Base-by-base conservation (phyloP, 2,113 vertebrate species). In the Notothenia rossii region DNA sequence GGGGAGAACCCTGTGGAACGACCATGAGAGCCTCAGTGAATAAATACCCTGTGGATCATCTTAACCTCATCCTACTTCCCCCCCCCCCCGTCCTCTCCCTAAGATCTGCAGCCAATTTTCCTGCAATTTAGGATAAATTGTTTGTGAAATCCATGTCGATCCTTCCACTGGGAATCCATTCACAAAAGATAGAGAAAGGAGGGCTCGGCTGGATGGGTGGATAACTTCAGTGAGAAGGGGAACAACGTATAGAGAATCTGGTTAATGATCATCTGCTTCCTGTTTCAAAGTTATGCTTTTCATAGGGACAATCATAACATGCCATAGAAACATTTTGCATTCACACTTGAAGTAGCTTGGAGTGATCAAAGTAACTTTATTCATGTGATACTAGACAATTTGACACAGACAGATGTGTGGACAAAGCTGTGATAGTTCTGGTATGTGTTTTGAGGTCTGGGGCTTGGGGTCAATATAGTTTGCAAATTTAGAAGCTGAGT, bases 41-140 rank as follows among this genome's bases (percentile, higher is more conserved):
- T 91, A 94, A 95, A 94, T 90, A 88, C 89, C 86, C 84, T 72
- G 82, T 91, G 88, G 90, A 95, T 95, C 94, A 91, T 95, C 83
- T 87, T 90, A 93, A 92, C 88, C 88, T 87, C 83, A 79, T 81
- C 89, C 67, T 77, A 48, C 82, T 75, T 55, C n/a, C 11, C 12
- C 25, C 29, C 20, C 46, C 46, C 13, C 22, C 45, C 2, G 68
- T 86, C 51, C 72, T 85, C 77, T 72, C 75, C 48, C 58, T 90
- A 92, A 92, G 90, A 93, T 95, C 94, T 94, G 92, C 79, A 84
- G 93, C 91, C 94, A 96, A 95, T 96, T 95, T 95, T 95, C 94
- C 93, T 94, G 92, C 92, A 94, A 96, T 95, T 96, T 95, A 61
- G 89, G 59, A 92, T 92, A 94, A 95, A 96, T 95, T 95, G 94